Evolutionary conservation across 1,140 invertebrate species (phyloP).

Genomic region (Drosophila dunni): DNA sequence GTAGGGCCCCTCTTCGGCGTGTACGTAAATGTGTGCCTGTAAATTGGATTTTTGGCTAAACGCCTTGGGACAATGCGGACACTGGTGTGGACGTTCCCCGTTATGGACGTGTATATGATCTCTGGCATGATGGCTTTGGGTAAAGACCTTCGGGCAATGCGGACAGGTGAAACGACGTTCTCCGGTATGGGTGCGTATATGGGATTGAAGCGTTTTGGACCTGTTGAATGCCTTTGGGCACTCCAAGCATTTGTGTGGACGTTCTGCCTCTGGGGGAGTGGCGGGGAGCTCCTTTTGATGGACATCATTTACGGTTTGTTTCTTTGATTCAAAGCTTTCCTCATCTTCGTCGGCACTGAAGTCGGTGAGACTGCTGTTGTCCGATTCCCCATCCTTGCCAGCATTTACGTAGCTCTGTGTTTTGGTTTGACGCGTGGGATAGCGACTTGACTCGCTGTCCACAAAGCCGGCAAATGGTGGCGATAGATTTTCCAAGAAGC

Average conservation of each 20-base stretch:
- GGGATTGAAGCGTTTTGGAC: neutral
- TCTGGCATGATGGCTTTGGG: constrained; percentile 24
- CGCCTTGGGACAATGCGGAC: constrained; percentile 27
- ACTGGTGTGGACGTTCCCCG: constrained; percentile 30
- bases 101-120: constrained; percentile 21
- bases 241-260: constrained; percentile 16
- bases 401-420: neutral
- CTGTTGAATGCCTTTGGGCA: constrained; percentile 20
- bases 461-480: neutral
- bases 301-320: neutral
- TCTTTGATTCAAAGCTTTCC: neutral
- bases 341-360: neutral
- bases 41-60: constrained; percentile 37
- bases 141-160: constrained; percentile 19
- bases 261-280: neutral
- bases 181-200: constrained; percentile 15
- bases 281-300: neutral
- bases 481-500: neutral
- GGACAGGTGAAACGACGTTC: constrained; percentile 26
- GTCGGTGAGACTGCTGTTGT: neutral
- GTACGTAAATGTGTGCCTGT: constrained; percentile 18
- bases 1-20: neutral
- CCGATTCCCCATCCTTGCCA: neutral
- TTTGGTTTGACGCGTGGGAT: neutral
- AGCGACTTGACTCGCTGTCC: neutral